Percentiles rank a stretch among this genome's conserved stretches.
Conservation (phyloP, 1,140 invertebrate species). For the Phocides pigmalion region DNA sequence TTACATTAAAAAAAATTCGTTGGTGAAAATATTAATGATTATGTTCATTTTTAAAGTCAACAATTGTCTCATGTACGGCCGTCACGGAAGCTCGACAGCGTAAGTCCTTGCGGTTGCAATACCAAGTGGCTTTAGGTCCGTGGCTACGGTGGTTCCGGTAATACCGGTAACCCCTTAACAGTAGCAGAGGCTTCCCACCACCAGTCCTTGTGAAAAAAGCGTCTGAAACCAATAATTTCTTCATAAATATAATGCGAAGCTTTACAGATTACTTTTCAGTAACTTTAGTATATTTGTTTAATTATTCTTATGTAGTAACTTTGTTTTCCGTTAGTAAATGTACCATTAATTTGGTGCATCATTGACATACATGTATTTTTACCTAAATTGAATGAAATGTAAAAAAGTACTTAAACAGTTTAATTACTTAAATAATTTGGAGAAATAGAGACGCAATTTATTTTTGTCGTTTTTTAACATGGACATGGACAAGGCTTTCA, state of each 20-base stretch:
- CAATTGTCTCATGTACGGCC: constrained; percentile 35
- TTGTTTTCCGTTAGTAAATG: too few species aligned
- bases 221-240: background rate
- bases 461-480: too few species aligned
- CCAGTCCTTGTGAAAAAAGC: background rate
- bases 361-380: too few species aligned
- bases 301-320: too few species aligned
- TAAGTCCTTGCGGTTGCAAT: constrained; percentile 36
- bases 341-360: too few species aligned
- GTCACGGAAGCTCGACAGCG: constrained; percentile 40
- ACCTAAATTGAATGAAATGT: too few species aligned
- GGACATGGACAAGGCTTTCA: too few species aligned
- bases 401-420: too few species aligned
- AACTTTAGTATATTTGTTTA: too few species aligned
- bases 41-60: constrained; percentile 42
- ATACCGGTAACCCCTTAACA: constrained; percentile 24
- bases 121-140: constrained; percentile 47
- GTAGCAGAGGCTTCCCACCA: background rate
- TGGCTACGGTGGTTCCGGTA: constrained; percentile 43
- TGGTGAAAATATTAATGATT: constrained; percentile 39
- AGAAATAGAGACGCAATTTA: too few species aligned
- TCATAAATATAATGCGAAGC: background rate
- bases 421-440: too few species aligned
- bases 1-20: background rate
- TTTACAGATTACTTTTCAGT: too few species aligned